phyloP scores from a whole-genome alignment of 2,113 vertebrate genomes.

The Mohoua ochrocephala region DNA sequence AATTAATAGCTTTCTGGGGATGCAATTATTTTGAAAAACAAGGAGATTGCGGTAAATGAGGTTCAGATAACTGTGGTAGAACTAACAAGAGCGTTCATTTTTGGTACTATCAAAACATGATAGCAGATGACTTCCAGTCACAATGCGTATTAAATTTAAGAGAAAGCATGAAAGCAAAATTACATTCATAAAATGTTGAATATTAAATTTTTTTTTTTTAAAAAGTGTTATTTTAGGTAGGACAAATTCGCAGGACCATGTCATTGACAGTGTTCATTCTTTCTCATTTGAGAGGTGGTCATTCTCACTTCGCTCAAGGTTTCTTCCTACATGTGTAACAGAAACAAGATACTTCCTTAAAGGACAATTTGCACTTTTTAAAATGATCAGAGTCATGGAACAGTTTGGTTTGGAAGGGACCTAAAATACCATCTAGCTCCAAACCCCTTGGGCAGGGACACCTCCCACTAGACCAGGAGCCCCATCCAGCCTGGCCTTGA shows the following conservation, averaged over 20 bases:
- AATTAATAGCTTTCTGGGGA: conserved; percentile 42
- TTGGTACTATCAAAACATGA: not conserved
- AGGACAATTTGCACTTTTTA: not conserved
- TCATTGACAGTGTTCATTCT: not conserved
- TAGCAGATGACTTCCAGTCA: not conserved
- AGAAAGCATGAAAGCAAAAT: not conserved
- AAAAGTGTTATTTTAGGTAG: not conserved
- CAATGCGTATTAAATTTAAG: not conserved
- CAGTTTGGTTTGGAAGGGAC: not conserved
- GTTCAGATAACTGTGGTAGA: not conserved
- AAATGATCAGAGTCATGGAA: not conserved
- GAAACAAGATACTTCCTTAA: not conserved
- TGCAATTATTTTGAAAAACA: conserved; percentile 6
- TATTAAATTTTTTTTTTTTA: not conserved
- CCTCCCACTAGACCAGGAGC: not conserved
- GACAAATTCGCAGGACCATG: not conserved
- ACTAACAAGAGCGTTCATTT: not conserved
- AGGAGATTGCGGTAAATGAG: not conserved
- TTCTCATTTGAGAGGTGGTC: not conserved
- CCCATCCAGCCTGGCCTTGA: not conserved
- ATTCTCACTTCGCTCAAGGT: not conserved
- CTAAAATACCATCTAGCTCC: not conserved
- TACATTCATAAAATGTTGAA: not conserved
- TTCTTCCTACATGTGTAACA: not conserved
- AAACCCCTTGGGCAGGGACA: not conserved